phyloP scores from a whole-genome alignment of 1,140 invertebrate genomes.

The Oppia nitens region DNA sequence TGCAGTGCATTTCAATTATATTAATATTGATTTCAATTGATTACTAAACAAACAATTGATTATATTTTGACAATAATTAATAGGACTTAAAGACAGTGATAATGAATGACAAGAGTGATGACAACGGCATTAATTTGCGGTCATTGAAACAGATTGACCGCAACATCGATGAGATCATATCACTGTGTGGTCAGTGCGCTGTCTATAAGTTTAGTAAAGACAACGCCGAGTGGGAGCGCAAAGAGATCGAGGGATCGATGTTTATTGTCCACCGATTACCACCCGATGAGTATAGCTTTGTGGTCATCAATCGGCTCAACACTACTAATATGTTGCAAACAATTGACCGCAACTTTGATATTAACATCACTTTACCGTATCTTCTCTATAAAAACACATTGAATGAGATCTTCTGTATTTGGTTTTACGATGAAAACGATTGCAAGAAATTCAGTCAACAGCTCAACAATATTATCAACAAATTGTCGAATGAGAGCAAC shows the following conservation, averaged over 20 bases:
- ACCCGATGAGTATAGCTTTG: not conserved
- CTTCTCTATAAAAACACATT: conserved; percentile 12
- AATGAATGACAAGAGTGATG: conserved; percentile 4
- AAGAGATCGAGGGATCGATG: conserved; percentile 7
- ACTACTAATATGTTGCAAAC: conserved; percentile 11
- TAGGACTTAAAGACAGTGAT: too few species aligned
- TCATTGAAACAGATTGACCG: conserved; percentile 8
- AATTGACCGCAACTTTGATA: conserved; percentile 7
- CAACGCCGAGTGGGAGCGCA: not conserved
- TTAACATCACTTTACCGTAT: conserved; percentile 8
- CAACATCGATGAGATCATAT: conserved; percentile 6
- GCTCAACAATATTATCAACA: not conserved
- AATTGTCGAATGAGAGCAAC: not conserved
- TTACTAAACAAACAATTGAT: not conserved
- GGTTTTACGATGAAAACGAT: conserved; percentile 14
- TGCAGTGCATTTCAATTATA: too few species aligned
- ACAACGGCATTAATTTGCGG: conserved; percentile 15
- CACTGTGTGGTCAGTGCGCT: conserved; percentile 4
- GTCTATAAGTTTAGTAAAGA: conserved; percentile 10
- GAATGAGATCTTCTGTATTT: conserved; percentile 14
- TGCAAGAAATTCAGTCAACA: conserved; percentile 4
- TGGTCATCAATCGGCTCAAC: conserved; percentile 11
- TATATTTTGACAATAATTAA: not conserved
- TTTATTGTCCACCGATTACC: not conserved
- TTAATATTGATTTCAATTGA: too few species aligned